phyloP scores from a whole-genome alignment of 2,888 invertebrate genomes.

The Caenorhabditis sp. region DNA sequence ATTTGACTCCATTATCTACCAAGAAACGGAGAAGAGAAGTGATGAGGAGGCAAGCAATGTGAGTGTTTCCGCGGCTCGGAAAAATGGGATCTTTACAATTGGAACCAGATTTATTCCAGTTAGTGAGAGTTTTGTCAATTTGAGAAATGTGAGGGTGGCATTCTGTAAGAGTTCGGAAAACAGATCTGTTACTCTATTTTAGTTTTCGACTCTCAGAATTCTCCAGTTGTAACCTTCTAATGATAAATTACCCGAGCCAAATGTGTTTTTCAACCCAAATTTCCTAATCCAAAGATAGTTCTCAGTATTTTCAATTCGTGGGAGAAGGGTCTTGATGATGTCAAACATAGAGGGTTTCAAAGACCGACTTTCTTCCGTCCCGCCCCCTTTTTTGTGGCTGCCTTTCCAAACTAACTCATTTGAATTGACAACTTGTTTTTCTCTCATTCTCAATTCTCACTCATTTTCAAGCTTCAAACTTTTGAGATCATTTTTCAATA shows the following conservation, averaged over 20 bases:
- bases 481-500: constrained; percentile 15
- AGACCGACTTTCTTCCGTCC: constrained; percentile 7
- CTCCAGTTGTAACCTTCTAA: too few relatives aligned
- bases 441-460: constrained; percentile 12
- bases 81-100: not conserved
- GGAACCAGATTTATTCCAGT: not conserved
- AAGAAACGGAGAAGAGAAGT: not conserved
- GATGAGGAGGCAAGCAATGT: not conserved
- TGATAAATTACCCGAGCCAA: too few relatives aligned
- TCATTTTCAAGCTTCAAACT: constrained; percentile 24
- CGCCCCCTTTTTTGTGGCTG: not conserved
- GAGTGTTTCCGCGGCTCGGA: too few relatives aligned
- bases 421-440: constrained; percentile 48
- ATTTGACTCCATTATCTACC: not conserved
- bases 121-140: too few relatives aligned
- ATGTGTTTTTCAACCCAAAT: too few relatives aligned
- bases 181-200: too few relatives aligned
- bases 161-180: too few relatives aligned
- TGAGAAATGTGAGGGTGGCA: too few relatives aligned
- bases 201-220: not conserved
- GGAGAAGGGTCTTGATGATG: not conserved
- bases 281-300: not conserved
- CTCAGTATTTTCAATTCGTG: not conserved
- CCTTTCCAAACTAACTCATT: constrained; percentile 30
- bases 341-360: constrained; percentile 14